A percentile compares a stretch with the other conserved stretches of the same genome.
Conservation (phyloP, 1,140 invertebrate species). For the Lordiphosa mommai region DNA sequence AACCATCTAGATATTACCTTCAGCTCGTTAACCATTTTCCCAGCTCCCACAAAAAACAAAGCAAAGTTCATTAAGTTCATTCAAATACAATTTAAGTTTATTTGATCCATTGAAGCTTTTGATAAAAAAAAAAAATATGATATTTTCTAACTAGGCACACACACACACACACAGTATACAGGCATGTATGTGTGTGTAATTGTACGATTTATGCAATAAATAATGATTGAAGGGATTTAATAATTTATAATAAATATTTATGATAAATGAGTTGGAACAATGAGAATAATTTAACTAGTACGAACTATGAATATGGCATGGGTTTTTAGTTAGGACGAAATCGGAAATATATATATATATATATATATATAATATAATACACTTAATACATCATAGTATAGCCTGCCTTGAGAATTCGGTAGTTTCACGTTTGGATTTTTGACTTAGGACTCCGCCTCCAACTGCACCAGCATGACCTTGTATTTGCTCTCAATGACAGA, state of each 20-base stretch:
- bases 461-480: neutral
- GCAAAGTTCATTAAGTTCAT: too few species aligned
- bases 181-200: too few species aligned
- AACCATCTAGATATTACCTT: too few species aligned
- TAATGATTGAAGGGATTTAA: neutral
- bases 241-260: neutral
- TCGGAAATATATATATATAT: neutral
- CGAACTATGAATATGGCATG: constrained; percentile 7
- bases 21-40: too few species aligned
- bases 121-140: too few species aligned
- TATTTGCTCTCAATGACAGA: constrained; percentile 22
- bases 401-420: constrained; percentile 1
- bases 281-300: constrained; percentile 6
- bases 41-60: too few species aligned
- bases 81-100: too few species aligned
- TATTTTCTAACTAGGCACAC: too few species aligned
- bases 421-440: constrained; percentile 22
- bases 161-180: too few species aligned
- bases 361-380: neutral
- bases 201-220: constrained; percentile 1
- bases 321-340: constrained; percentile 1
- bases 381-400: constrained; percentile 2
- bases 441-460: neutral
- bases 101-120: too few species aligned
- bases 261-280: neutral